Evolutionary conservation across 2,113 vertebrate genomes (phyloP).

Genomic region (Thomomys bottae): DNA sequence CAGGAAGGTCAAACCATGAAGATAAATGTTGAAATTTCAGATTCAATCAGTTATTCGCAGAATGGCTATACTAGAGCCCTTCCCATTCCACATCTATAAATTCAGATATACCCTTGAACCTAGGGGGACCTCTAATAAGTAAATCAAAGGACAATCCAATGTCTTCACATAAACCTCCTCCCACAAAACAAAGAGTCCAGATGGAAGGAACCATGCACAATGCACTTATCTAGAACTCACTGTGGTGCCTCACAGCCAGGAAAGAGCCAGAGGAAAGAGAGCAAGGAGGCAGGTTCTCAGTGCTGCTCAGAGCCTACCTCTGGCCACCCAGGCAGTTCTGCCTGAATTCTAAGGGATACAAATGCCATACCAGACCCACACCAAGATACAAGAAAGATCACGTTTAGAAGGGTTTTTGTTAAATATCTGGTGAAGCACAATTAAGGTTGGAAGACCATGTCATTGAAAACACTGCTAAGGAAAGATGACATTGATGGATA

Average conservation of each 20-base stretch:
- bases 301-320: neutral
- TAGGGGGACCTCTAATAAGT: neutral
- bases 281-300: no score
- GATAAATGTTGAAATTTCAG: constrained; percentile 45
- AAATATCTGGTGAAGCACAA: neutral
- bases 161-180: neutral
- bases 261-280: neutral
- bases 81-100: neutral
- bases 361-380: neutral
- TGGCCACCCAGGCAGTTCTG: neutral
- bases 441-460: neutral
- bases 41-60: constrained; percentile 24
- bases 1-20: constrained; percentile 54
- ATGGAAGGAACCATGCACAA: neutral
- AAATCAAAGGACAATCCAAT: neutral
- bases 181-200: neutral
- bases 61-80: neutral
- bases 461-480: neutral
- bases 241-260: neutral
- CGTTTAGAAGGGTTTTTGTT: neutral
- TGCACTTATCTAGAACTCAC: neutral
- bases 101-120: neutral
- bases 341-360: constrained; percentile 1
- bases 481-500: neutral
- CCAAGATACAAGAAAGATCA: neutral